phyloP scores from a whole-genome alignment of 2,888 invertebrate genomes.

The Scotopteryx bipunctaria region DNA sequence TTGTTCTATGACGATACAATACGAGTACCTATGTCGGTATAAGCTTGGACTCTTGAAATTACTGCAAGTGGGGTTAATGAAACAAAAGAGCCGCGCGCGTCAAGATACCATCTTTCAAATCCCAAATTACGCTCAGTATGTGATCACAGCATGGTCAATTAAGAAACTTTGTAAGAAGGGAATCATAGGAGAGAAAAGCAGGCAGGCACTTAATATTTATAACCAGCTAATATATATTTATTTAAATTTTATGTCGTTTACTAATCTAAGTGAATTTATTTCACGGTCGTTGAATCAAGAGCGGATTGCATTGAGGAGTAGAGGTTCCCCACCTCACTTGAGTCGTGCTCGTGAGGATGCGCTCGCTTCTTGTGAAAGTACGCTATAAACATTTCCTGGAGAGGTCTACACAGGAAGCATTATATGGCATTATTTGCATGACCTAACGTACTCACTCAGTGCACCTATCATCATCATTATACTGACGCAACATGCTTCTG shows the following conservation, averaged over 20 bases:
- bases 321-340: constrained; percentile 1
- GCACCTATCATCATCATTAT: constrained; percentile 56
- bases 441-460: constrained; percentile 46
- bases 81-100: constrained; percentile 14
- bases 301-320: constrained; percentile 28
- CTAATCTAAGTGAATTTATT: constrained; percentile 21
- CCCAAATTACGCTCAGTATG: neutral
- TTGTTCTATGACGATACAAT: no score
- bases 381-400: constrained; percentile 56
- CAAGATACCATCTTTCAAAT: constrained; percentile 18
- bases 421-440: constrained; percentile 50
- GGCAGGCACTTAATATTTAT: neutral
- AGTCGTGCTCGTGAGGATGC: constrained; percentile 36
- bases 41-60: constrained; percentile 11
- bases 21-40: neutral
- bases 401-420: constrained; percentile 52
- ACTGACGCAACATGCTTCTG: constrained; percentile 50
- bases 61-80: constrained; percentile 22
- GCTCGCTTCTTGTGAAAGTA: constrained; percentile 56
- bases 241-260: constrained; percentile 1
- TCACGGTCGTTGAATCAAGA: constrained; percentile 27
- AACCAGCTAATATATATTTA: neutral
- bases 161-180: neutral
- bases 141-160: neutral
- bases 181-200: neutral